Evolutionary conservation across 2,888 invertebrate genomes (phyloP).

Genomic region (Tetragnatha montana): DNA sequence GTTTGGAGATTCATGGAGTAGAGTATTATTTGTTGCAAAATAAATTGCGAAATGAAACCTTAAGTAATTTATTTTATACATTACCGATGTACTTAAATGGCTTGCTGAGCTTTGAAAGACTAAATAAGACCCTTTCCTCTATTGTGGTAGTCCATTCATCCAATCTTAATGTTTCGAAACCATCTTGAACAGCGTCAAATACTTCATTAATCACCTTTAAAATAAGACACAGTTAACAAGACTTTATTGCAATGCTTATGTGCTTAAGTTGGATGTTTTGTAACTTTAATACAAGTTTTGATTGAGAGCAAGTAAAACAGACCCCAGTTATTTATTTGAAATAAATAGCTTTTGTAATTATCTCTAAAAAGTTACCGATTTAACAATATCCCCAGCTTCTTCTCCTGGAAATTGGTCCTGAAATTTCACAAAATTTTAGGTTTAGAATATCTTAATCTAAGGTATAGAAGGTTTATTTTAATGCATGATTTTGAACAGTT

Average conservation of each 20-base stretch:
- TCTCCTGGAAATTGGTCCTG: slow-evolving; percentile 38
- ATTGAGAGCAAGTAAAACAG: neutral
- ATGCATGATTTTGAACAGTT: no score
- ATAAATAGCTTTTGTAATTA: neutral
- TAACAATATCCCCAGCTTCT: slow-evolving; percentile 19
- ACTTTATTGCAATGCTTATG: neutral
- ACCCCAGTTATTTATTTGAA: neutral
- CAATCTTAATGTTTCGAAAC: neutral
- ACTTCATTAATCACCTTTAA: slow-evolving; percentile 47
- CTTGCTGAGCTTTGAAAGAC: slow-evolving; percentile 95
- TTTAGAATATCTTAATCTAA: no score
- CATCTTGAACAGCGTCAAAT: slow-evolving; percentile 10
- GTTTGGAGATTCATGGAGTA: no score
- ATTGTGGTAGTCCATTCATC: slow-evolving; percentile 92
- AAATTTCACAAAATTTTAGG: neutral
- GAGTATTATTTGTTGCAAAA: no score
- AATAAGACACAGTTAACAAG: neutral
- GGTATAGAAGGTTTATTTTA: no score
- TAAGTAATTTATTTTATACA: no score
- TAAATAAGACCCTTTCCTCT: slow-evolving; percentile 94
- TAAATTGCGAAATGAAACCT: no score
- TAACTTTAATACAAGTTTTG: neutral
- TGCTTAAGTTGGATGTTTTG: neutral
- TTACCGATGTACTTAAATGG: slow-evolving; percentile 98
- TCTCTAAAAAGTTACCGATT: slow-evolving; percentile 14